Evolutionary conservation across 2,113 vertebrate species (phyloP).

Genomic region (Carlito syrichta): DNA sequence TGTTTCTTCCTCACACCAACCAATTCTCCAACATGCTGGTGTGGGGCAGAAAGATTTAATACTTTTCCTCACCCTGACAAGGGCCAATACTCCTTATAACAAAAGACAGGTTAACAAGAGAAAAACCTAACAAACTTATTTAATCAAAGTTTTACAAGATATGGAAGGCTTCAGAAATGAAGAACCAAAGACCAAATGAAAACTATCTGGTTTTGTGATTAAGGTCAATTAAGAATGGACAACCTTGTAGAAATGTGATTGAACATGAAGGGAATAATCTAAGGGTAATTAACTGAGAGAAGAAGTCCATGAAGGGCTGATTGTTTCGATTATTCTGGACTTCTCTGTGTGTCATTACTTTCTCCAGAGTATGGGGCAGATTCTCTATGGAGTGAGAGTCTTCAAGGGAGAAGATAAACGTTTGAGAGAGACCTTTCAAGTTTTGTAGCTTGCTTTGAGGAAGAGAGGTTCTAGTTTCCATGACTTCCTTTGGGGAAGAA

Average conservation of each 20-base stretch:
- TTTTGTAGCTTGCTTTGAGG: not conserved
- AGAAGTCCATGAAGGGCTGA: not conserved
- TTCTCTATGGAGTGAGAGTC: not conserved
- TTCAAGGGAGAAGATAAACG: not conserved
- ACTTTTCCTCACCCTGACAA: not conserved
- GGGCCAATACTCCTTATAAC: not conserved
- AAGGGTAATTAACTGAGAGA: not conserved
- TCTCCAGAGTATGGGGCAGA: not conserved
- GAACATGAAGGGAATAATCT: not conserved
- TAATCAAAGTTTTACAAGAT: not conserved
- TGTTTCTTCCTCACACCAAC: not conserved
- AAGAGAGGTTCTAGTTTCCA: not conserved
- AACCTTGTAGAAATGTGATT: not conserved
- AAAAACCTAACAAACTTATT: not conserved
- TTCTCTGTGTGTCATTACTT: not conserved
- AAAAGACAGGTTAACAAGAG: not conserved
- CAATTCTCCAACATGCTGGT: not conserved
- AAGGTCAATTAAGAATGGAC: not conserved
- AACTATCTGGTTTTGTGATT: not conserved
- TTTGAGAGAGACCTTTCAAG: not conserved
- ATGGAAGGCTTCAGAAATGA: not conserved
- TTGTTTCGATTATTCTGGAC: not conserved
- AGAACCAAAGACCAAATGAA: not conserved
- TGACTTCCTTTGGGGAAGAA: not conserved
- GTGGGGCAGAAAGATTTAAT: not conserved